Percentiles rank a stretch among this genome's conserved stretches.
phyloP scores from a whole-genome alignment of 2,888 invertebrate species.

The Thera obeliscata region DNA sequence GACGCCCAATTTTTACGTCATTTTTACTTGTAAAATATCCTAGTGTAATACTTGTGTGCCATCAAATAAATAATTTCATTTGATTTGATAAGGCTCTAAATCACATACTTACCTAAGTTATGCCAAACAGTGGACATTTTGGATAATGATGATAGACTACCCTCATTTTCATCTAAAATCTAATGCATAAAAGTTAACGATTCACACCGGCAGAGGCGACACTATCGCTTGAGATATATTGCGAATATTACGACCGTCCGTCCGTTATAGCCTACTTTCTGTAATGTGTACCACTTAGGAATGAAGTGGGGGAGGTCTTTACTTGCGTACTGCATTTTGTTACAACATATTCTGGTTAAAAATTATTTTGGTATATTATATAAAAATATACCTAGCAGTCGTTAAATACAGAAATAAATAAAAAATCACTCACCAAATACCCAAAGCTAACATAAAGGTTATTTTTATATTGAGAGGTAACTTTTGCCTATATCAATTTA shows the following conservation, averaged over 20 bases:
- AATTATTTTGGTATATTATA: conserved; percentile 2
- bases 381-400: not conserved
- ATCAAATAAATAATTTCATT: no score
- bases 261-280: conserved; percentile 45
- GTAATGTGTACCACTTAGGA: conserved; percentile 44
- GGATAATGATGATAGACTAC: conserved; percentile 18
- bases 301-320: conserved; percentile 21
- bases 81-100: no score
- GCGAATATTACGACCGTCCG: conserved; percentile 52
- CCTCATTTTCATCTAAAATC: conserved; percentile 49
- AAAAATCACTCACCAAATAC: no score
- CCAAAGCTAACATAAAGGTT: no score
- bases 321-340: conserved; percentile 13
- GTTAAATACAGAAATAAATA: no score
- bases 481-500: no score
- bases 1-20: no score
- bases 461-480: no score
- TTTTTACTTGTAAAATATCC: no score
- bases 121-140: no score
- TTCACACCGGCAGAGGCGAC: conserved; percentile 38
- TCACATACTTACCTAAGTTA: no score
- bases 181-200: conserved; percentile 50
- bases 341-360: not conserved
- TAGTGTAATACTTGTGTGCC: no score
- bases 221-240: conserved; percentile 56